Evolutionary conservation across 2,797 vertebrate genomes (phyloP).

Genomic region (Ctenopoma kingsleyae): DNA sequence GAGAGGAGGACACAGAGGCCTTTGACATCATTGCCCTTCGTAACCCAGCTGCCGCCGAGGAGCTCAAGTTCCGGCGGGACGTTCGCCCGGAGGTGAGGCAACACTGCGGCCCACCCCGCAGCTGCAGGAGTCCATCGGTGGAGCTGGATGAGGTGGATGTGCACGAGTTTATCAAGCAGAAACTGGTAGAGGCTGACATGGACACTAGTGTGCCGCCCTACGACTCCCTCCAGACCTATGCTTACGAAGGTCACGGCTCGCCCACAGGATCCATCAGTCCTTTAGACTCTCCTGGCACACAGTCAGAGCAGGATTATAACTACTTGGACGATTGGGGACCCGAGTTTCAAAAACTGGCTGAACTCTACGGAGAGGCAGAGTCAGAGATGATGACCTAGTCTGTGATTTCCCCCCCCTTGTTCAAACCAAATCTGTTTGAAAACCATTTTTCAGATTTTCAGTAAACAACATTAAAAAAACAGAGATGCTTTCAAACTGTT

Average conservation of each 20-base stretch:
- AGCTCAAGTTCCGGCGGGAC: slow-evolving; percentile 93
- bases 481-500: slow-evolving; percentile 81
- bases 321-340: slow-evolving; percentile 96
- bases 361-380: slow-evolving; percentile 93
- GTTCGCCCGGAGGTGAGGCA: slow-evolving; percentile 87
- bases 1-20: slow-evolving; percentile 98
- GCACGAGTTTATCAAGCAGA: slow-evolving; percentile 92
- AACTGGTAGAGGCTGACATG: slow-evolving; percentile 92
- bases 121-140: slow-evolving; percentile 81
- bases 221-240: slow-evolving; percentile 97
- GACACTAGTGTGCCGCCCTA: slow-evolving; percentile 94
- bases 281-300: slow-evolving; percentile 89
- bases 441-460: slow-evolving; percentile 66
- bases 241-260: slow-evolving; percentile 96
- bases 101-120: slow-evolving; percentile 71
- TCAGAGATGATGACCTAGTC: slow-evolving; percentile 92
- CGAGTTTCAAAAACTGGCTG: slow-evolving; percentile 94
- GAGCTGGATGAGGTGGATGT: slow-evolving; percentile 89
- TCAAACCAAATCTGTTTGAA: slow-evolving; percentile 69
- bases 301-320: slow-evolving; percentile 94
- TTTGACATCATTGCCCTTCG: slow-evolving; percentile 96
- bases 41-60: slow-evolving; percentile 94
- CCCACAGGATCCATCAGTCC: slow-evolving; percentile 94
- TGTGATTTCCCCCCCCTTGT: slow-evolving; percentile 49
- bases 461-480: slow-evolving; percentile 60